phyloP scores from a whole-genome alignment of 2,113 vertebrate genomes.

The Chaenogobius annularis region DNA sequence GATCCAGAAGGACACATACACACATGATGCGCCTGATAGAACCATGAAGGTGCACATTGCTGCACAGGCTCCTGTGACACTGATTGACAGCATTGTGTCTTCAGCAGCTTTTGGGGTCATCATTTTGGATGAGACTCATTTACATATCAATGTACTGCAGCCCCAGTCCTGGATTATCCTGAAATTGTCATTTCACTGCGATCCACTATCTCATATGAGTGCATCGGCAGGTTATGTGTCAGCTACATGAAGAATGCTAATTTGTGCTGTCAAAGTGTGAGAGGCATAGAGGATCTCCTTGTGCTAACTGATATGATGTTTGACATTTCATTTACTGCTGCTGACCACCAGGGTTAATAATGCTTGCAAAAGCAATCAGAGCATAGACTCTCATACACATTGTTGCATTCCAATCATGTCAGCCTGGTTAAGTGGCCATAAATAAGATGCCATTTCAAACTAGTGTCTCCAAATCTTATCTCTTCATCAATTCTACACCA shows the following conservation, averaged over 20 bases:
- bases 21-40: conserved; percentile 41
- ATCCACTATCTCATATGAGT: conserved; percentile 39
- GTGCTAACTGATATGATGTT: conserved; percentile 71
- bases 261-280: conserved; percentile 32
- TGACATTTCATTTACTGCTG: conserved; percentile 76
- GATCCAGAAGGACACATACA: conserved; percentile 42
- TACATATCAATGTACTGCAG: conserved; percentile 60
- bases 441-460: conserved; percentile 64
- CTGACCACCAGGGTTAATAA: conserved; percentile 76
- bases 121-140: conserved; percentile 54
- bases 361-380: conserved; percentile 67
- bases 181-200: conserved; percentile 56
- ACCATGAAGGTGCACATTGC: conserved; percentile 34
- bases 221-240: conserved; percentile 28
- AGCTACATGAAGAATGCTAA: conserved; percentile 46
- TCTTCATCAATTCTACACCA: conserved; percentile 14
- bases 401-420: conserved; percentile 59
- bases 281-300: conserved; percentile 45
- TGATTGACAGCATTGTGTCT: conserved; percentile 50
- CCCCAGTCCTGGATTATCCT: conserved; percentile 32
- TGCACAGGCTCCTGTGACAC: conserved; percentile 10
- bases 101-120: conserved; percentile 47
- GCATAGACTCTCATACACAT: not conserved
- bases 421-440: conserved; percentile 47
- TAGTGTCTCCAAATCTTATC: conserved; percentile 30